Base-by-base conservation (phyloP, 1,140 invertebrate species). In the Ostrea edulis region DNA sequence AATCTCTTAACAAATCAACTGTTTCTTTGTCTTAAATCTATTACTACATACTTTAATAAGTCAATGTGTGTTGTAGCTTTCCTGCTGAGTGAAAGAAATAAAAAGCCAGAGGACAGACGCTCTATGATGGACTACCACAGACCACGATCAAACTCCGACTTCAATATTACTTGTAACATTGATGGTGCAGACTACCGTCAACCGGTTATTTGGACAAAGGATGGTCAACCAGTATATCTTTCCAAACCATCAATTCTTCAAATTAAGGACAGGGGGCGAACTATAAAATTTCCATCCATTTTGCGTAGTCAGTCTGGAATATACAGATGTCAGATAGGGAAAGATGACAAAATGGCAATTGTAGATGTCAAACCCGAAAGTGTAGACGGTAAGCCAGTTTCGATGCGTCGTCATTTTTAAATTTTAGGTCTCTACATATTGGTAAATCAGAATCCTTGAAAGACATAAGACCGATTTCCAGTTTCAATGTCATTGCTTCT, bases 331-430 rank as follows among this genome's bases (percentile, higher is more conserved):
- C 68, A 77, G 29, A 35, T 77, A 29, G 68, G 68, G 35, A 22
- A 9, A 14, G 68, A 77, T 12, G 25, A 77, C 25, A 77, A 35
- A 35, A 25, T 25, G 14, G 68, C 22, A 29, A 77, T 77, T 35
- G 25, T 77, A 35, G 68, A 77, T 29, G 68, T 77, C 9, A 77
- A 25, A 77, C 68, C 68, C 25, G 68, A 77, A 35, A 77, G 68
- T 29, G 68, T 77, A 11, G 22, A 77, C 12, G 68, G 68, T 77
- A 77, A 14, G 22, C 14, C 8, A 25, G 11, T 77, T 17, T 17
- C 12, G 20, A 20, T 14, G 20, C 22, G 5, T 35, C n/a, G n/a
- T 62, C 17, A 20, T 14, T 14, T 62, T 62, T n/a, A 62, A 7
- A 17, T 62, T n/a, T 62, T 62, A n/a, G 0, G 17, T 9, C n/a